Evolutionary conservation across 2,888 invertebrate genomes (phyloP), one percentile per base, ranked within the genome.

Genomic region (Limnephilus auricula): DNA sequence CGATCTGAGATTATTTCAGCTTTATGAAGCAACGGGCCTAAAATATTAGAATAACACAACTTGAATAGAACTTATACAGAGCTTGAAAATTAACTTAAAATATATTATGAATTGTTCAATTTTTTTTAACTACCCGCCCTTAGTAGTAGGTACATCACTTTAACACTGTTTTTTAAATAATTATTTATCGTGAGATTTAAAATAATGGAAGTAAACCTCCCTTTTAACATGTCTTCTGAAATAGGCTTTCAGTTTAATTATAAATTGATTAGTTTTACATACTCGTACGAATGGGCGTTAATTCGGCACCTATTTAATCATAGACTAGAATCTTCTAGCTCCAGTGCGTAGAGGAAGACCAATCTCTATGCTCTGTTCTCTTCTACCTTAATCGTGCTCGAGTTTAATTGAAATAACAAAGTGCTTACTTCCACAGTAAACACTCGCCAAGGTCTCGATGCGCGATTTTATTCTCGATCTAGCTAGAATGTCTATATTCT

Each of bases 341-440:
- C 25, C 65, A 65, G 65, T 25, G 6, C 18, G 18, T 6, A 65
- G 65, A 65, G 65, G 18, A 18, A 65, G 25, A 65, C 65, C 65
- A 65, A 65, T 65, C 9, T 25, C 65, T 25, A 25, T 65, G 65
- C 25, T 65, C 25, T 9, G 9, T 65, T 25, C 25, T 65, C 9
- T 65, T 65, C 65, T 65, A 65, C 65, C 65, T 65, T 65, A 25
- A 9, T 65, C 25, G 65, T n/a, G 65, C 65, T 9, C 65, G 65
- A 65, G 34, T 40, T 50, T 86, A 45, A 86, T 50, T 86, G 50
- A 50, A 31, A 86, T 86, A 85, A 86, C 50, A 86, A 50, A 86
- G 86, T 86, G 45, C 9, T 13, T 45, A 18, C 45, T 50, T 34
- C 34, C 32, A 37, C 50, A 3, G 86, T 15, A 25, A 31, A 50